Evolutionary conservation across 2,888 invertebrate genomes (phyloP), one percentile per base, ranked within the genome.

Genomic region (Plusia festucae): DNA sequence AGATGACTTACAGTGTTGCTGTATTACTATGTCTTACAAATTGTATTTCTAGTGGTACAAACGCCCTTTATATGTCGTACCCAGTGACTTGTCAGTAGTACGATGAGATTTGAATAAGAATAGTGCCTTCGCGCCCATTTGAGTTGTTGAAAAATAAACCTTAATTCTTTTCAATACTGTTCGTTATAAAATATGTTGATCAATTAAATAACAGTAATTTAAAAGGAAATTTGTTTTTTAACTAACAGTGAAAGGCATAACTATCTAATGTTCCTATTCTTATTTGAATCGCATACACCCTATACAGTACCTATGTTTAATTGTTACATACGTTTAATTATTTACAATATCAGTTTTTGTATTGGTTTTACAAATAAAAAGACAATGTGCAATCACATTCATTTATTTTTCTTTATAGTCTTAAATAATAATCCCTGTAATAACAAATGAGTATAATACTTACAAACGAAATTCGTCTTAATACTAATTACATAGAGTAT

Each of bases 401-500:
- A 67, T 80, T 79, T 81, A 78, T 73, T 73, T 72, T 80, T 84
- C 76, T 68, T 67, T 83, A 75, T 62, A 70, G 68, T 73, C 82
- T 85, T 83, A 86, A 49, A 49, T 49, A 81, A 64, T 82, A 86
- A 86, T 88, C 89, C 88, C 88, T 89, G 89, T 89, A 87, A 78
- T 79, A 71, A 72, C 70, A 70, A 70, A 70, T 61, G 68, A 78
- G 81, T 81, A 84, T 74, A 82, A 81, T 81, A 76, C 71, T 78
- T 78, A 81, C 73, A 81, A 81, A 77, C 71, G 62, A 81, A 74
- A 68, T 61, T 70, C 65, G 58, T 65, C 78, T 81, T 84, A 83
- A 74, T 73, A 11, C 65, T 81, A 84, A 76, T 60, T 74, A 70
- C 27, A 78, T 73, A 83, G 82, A 84, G 84, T 87, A 86, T 87